Base-by-base conservation (phyloP, 2,888 invertebrate species). In the Pristionchus fissidentatus region DNA sequence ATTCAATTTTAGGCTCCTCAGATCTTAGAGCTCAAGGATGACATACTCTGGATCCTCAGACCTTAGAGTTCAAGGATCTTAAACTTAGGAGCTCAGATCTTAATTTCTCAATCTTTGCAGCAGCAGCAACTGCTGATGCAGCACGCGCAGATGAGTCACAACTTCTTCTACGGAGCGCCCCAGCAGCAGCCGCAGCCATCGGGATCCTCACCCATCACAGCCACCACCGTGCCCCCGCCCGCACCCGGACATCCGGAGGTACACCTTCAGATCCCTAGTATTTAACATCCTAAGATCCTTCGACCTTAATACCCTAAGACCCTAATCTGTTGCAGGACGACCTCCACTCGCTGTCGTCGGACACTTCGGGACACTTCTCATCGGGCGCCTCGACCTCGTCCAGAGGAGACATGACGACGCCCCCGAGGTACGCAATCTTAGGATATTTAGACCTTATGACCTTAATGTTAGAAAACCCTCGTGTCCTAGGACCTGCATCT, bases 311-410 rank as follows among this genome's bases (percentile, higher is more conserved):
- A n/a, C 22, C 7, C n/a, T 15, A 4, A 15, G n/a, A 55, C 4
- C 62, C 4, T 15, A 15, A 29, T 35, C 35, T 57, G 38, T 84
- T 86, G 26, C 85, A 89, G 89, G 89, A 89, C 77, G 89, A 89
- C 77, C 87, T 89, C 87, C 86, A 88, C n/a, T 88, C 88, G 15
- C 85, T 88, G 26, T 89, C 89, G 8, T 87, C 87, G 15, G 87
- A 88, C 38, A 89, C 89, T 3, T 89, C 89, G 0, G 89, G 89
- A 26, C 87, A 89, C 83, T 87, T 86, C 43, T 66, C 70, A 41
- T 70, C 70, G 38, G 55, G 55, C 19, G 55, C 79, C 4, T 55
- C 79, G n/a, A 57, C 79, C 38, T 57, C 55, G 29, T 79, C 79
- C 26, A 38, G 79, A n/a, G 79, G 55, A 41, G 79, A 79, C 79